Percentiles rank a stretch among this genome's conserved stretches.
Evolutionary conservation across 2,888 invertebrate genomes (phyloP).

Genomic region (Heliconius erato): DNA sequence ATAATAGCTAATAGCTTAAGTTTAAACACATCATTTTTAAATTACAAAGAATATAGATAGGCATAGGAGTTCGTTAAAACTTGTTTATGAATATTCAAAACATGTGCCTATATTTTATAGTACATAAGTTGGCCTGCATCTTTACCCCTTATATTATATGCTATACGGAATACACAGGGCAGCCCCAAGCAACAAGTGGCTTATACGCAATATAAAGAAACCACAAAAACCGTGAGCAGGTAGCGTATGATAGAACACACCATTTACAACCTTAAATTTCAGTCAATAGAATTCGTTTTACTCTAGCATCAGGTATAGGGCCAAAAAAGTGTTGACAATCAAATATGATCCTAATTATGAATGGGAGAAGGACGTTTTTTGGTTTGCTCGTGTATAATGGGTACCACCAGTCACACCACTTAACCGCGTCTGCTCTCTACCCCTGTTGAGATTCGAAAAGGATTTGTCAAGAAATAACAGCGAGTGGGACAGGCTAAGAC

Average conservation of each 20-base stretch:
- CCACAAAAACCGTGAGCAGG: slow-evolving; percentile 81
- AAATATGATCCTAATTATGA: slow-evolving; percentile 68
- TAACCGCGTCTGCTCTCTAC: slow-evolving; percentile 66
- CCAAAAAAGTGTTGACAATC: slow-evolving; percentile 60
- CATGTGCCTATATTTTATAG: slow-evolving; percentile 45
- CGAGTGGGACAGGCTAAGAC: slow-evolving; percentile 53
- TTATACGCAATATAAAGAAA: slow-evolving; percentile 79
- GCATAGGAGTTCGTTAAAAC: slow-evolving; percentile 39
- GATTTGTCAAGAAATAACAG: slow-evolving; percentile 64
- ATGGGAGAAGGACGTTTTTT: slow-evolving; percentile 50
- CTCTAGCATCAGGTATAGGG: slow-evolving; percentile 61
- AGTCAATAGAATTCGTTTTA: slow-evolving; percentile 76
- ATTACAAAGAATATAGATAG: slow-evolving; percentile 9
- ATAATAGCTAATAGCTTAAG: not conserved
- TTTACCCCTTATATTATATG: slow-evolving; percentile 57
- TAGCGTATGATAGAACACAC: slow-evolving; percentile 68
- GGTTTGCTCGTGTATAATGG: slow-evolving; percentile 47
- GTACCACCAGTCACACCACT: slow-evolving; percentile 62
- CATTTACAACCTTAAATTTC: slow-evolving; percentile 73
- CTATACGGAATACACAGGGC: slow-evolving; percentile 66
- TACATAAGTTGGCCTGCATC: slow-evolving; percentile 52
- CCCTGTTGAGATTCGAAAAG: slow-evolving; percentile 79
- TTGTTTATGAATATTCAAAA: slow-evolving; percentile 50
- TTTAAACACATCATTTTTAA: slow-evolving; percentile 13
- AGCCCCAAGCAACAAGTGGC: slow-evolving; percentile 83